Evolutionary conservation across 2,113 vertebrate genomes (phyloP).

Genomic region (Gymnorhina tibicen): DNA sequence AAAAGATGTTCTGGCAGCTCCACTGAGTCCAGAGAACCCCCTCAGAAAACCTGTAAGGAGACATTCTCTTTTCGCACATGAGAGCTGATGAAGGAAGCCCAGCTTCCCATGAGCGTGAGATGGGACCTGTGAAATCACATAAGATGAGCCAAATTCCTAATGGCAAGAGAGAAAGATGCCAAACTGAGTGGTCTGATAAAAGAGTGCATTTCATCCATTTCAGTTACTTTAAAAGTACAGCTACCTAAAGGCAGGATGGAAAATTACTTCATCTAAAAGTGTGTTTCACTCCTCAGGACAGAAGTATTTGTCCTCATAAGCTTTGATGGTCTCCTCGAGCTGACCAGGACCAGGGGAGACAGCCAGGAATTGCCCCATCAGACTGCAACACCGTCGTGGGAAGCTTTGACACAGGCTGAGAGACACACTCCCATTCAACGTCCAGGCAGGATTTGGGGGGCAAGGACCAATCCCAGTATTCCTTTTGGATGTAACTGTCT

Average conservation of each 20-base stretch:
- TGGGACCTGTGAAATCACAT: background rate
- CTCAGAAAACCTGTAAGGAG: background rate
- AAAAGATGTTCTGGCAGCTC: background rate
- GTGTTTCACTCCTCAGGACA: fast-evolving
- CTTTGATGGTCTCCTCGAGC: background rate
- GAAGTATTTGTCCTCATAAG: background rate
- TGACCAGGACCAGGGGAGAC: background rate
- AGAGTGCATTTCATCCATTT: background rate
- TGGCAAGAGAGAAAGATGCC: background rate
- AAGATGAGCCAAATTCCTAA: background rate
- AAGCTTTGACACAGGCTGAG: background rate
- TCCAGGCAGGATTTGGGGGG: background rate
- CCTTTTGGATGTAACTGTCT: background rate
- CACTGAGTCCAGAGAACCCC: background rate
- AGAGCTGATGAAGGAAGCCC: background rate
- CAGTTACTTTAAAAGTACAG: background rate
- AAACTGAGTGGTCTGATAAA: background rate
- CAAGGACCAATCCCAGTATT: background rate
- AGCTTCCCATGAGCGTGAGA: background rate
- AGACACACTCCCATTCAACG: fast-evolving
- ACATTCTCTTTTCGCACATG: fast-evolving
- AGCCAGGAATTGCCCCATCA: background rate
- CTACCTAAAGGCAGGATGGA: fast-evolving
- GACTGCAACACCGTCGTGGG: fast-evolving
- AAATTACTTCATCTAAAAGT: background rate